These are phyloP conservation scores for Microplitis manilae DNA, from an alignment of 2,888 invertebrate species.

Conservation along the genomic window DNA sequence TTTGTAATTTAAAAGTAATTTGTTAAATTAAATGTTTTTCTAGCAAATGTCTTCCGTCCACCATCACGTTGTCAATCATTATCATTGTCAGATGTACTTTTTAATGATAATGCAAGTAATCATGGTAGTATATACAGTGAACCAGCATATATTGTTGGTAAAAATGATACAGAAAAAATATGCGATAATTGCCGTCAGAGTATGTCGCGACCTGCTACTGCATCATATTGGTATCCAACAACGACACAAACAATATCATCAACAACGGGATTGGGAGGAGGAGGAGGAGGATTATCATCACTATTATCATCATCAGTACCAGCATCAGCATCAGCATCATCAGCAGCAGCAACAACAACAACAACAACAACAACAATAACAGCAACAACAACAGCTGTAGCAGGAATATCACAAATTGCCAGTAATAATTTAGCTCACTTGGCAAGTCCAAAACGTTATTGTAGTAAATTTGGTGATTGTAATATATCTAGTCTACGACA, in stretches of 20 bases:
- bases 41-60: slow-evolving; percentile 68
- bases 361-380: background rate
- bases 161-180: slow-evolving; percentile 78
- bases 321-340: background rate
- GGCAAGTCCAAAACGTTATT: slow-evolving; percentile 80
- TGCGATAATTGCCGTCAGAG: slow-evolving; percentile 84
- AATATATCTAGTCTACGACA: slow-evolving; percentile 82
- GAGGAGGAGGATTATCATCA: background rate
- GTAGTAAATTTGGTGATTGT: slow-evolving; percentile 75
- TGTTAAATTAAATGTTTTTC: slow-evolving; percentile 55
- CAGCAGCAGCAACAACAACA: background rate
- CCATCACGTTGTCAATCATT: slow-evolving; percentile 81
- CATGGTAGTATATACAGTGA: slow-evolving; percentile 91
- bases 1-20: background rate
- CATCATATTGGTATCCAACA: slow-evolving; percentile 77
- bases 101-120: slow-evolving; percentile 79
- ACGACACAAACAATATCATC: background rate
- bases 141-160: slow-evolving; percentile 79
- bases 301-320: background rate
- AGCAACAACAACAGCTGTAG: background rate
- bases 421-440: slow-evolving; percentile 67
- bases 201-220: slow-evolving; percentile 80
- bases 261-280: background rate
- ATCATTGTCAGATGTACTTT: slow-evolving; percentile 79
- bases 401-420: background rate